Conservation (phyloP, 2,113 vertebrate species). For the Marmota monax region DNA sequence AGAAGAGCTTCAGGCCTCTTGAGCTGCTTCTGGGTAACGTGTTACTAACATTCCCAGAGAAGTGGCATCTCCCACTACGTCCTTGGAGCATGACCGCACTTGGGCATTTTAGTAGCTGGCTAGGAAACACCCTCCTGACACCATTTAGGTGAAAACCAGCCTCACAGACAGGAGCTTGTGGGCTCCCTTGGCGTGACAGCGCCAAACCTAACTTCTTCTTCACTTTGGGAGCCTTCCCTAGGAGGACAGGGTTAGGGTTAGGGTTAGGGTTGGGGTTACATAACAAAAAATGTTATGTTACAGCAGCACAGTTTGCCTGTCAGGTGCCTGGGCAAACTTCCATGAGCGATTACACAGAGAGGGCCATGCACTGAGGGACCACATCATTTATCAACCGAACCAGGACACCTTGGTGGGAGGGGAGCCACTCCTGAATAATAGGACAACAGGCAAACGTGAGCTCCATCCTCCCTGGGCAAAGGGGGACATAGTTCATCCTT, state of each 20-base stretch:
- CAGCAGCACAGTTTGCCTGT: accelerated
- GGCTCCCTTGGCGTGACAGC: too few relatives aligned
- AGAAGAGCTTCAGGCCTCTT: too few relatives aligned
- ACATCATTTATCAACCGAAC: accelerated
- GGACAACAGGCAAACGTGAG: accelerated
- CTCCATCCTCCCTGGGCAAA: not conserved
- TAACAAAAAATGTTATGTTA: not conserved
- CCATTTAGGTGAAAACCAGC: not conserved
- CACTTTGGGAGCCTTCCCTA: not conserved
- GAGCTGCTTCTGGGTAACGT: too few relatives aligned
- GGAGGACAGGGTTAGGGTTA: not conserved
- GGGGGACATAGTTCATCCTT: accelerated
- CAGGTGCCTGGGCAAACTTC: not conserved
- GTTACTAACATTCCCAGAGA: not conserved
- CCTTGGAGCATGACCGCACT: accelerated
- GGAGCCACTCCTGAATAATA: accelerated
- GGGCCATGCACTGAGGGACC: not conserved
- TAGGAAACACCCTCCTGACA: not conserved
- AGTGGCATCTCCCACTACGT: accelerated
- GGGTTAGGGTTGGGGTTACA: too few relatives aligned
- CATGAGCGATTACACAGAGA: too few relatives aligned
- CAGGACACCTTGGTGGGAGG: accelerated
- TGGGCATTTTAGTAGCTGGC: not conserved
- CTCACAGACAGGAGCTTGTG: not conserved
- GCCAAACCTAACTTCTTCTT: not conserved